Base-by-base conservation (phyloP, 2,888 invertebrate species). In the Drosophila flavopinicola region DNA sequence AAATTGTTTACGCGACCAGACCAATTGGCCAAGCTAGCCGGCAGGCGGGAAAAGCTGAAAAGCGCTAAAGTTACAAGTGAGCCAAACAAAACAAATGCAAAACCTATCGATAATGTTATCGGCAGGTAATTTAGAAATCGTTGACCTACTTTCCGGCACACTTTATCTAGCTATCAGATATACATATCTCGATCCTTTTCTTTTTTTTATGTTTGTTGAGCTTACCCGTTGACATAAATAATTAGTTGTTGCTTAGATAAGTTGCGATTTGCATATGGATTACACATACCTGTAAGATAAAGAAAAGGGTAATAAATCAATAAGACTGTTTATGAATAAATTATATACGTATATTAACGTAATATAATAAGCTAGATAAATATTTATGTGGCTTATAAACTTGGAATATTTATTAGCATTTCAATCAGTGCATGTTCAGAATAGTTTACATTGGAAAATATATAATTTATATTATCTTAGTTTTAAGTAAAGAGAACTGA, bases 231-330 rank as follows among this genome's bases (percentile, higher is more conserved):
- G 41, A 67, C 51, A 53, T 7, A 38, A 9, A 6, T 11, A 41
- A 41, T 45, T 42, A 15, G 29, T 29, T 1, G 10, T n/a, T 7
- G 20, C 33, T 66, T 52, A 24, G 48, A 63, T 63, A 73, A 49
- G 32, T 17, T 37, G 23, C 9, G 25, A 58, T 68, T 73, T 68
- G 64, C 45, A 73, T 71, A 57, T 49, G 35, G 11, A 47, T 15
- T 11, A 44, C 35, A 66, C 75, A 68, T 75, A 75, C 75, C 75
- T 75, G 61, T 1, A 72, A 69, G 66, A 70, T 57, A 70, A 59
- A 66, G 44, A 64, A 45, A 33, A 54, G 20, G 20, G 6, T 6
- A 54, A 37, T 35, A 37, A 57, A 66, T 75, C 20, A 70, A 56
- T 69, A 17, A 30, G 5, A 10, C 38, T 66, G 32, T 38, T 66